phyloP scores from a whole-genome alignment of 2,113 vertebrate species.

The Myrmecobius fasciatus region DNA sequence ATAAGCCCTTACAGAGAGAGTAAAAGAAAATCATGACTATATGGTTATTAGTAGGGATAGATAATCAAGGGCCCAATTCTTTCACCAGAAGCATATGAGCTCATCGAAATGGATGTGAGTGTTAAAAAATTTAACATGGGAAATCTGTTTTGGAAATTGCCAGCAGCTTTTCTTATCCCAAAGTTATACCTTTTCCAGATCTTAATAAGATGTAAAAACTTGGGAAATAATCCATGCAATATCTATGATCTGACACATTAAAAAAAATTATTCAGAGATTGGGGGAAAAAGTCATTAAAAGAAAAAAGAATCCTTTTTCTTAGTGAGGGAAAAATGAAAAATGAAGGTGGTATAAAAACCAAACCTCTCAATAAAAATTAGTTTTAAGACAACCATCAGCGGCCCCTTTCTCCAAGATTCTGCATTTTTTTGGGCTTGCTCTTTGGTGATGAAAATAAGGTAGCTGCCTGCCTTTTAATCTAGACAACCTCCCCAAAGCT shows the following conservation, averaged over 20 bases:
- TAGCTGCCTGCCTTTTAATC: neutral
- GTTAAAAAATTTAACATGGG: neutral
- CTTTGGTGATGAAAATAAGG: neutral
- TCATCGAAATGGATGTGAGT: neutral
- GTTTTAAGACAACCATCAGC: conserved; percentile 6
- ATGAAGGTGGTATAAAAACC: neutral
- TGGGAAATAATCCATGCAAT: neutral
- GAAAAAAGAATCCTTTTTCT: neutral
- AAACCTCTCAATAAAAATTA: neutral
- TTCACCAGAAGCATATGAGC: neutral
- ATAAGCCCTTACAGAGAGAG: neutral
- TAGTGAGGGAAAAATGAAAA: neutral
- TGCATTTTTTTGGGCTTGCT: conserved; percentile 1
- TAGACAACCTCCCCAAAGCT: neutral
- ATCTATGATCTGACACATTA: neutral
- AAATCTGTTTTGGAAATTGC: neutral
- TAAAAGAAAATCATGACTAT: neutral
- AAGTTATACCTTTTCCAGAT: neutral
- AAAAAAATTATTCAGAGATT: neutral
- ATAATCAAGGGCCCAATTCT: neutral
- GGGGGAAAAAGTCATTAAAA: neutral
- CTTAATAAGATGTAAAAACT: neutral
- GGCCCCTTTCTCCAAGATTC: neutral
- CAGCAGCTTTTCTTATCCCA: neutral
- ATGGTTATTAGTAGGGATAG: neutral